Evolutionary conservation across 2,888 invertebrate genomes (phyloP), one percentile per base, ranked within the genome.

Genomic region (Volucella inanis): DNA sequence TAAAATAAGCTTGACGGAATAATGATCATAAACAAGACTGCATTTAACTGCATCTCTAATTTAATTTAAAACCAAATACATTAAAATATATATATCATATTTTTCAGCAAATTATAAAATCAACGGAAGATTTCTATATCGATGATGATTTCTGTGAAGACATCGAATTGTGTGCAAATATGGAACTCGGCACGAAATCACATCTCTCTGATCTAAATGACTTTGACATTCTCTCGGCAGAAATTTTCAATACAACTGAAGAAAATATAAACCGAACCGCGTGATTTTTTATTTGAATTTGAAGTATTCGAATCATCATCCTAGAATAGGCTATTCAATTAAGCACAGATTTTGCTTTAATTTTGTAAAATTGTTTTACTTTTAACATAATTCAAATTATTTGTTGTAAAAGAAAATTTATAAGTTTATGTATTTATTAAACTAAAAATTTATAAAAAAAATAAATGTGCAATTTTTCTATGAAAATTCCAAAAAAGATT

Each of bases 121-220:
- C 85, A 9, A 76, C 76, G 0, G 85, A 85, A 59, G 85, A 85
- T 54, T 81, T 85, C n/a, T 85, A 85, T 38, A 85, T 85, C 45
- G 85, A 85, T 68, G 85, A 85, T 45, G 85, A 85, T 68, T 85
- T 81, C 54, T 81, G 85, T 12, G 85, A 77, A 49, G 84, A 84
- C 49, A 15, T 84, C 38, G 85, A 85, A 10, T 22, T 81, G 14
- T 85, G 85, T 11, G 85, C 81, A 50, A 85, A 85, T 18, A 85
- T 85, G 85, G 85, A 85, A 49, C 85, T 85, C 15, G 85, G 85
- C 8, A 81, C 85, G 9, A 72, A 64, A 62, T 80, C 81, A 15
- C 81, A 77, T 10, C 38, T 67, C 15, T 81, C 85, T 10, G 85
- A 81, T 14, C 55, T 81, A 10, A 67, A 68, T 15, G 81, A 85